Evolutionary conservation across 2,113 vertebrate genomes (phyloP).

Genomic region (Hippocampus comes): DNA sequence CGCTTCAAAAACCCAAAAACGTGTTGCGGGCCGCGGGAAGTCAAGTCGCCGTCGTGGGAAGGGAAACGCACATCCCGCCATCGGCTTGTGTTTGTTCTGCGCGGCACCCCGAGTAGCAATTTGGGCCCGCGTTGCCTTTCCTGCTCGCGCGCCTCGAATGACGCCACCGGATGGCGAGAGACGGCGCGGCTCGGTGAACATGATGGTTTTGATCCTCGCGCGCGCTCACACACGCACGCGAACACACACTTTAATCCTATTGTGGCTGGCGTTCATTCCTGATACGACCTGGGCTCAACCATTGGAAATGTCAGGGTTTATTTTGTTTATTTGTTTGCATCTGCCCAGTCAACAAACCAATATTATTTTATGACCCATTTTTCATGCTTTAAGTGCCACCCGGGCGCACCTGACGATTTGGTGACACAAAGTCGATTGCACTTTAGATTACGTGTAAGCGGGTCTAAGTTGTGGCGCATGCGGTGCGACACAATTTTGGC

Average conservation of each 20-base stretch:
- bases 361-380: too few species aligned
- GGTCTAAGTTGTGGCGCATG: too few species aligned
- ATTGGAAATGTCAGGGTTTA: background rate
- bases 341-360: too few species aligned
- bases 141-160: constrained; percentile 52
- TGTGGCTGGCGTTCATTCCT: background rate
- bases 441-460: too few species aligned
- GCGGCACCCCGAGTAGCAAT: constrained; percentile 52
- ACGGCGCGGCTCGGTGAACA: constrained; percentile 10
- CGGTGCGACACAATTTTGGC: too few species aligned
- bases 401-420: too few species aligned
- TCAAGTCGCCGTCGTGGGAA: constrained; percentile 57
- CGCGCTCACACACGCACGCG: too few species aligned
- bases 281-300: background rate
- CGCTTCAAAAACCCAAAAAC: constrained; percentile 26
- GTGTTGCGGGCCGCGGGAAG: constrained; percentile 28
- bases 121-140: constrained; percentile 20
- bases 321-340: too few species aligned
- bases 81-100: constrained; percentile 49
- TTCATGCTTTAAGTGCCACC: too few species aligned
- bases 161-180: constrained; percentile 28
- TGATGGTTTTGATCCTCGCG: constrained; percentile 39
- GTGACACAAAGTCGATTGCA: too few species aligned
- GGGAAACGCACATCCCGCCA: constrained; percentile 52
- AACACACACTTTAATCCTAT: constrained; percentile 29